Percentiles rank a stretch among this genome's conserved stretches.
Conservation (phyloP, 2,113 vertebrate genomes). For the Strigops habroptila region DNA sequence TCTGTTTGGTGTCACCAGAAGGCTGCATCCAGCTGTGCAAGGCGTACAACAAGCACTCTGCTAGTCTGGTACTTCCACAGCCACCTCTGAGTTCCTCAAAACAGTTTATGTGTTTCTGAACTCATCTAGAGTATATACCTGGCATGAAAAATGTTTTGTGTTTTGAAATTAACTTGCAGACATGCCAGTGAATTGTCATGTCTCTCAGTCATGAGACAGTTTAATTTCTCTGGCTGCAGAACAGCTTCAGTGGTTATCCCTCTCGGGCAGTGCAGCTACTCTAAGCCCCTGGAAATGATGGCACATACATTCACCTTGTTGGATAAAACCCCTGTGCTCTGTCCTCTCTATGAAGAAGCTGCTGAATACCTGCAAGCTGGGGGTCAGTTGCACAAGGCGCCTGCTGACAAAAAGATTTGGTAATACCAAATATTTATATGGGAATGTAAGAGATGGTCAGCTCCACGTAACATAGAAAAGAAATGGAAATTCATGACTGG, state of each 20-base stretch:
- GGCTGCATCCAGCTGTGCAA: background rate
- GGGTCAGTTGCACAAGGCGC: background rate
- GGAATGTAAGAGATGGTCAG: background rate
- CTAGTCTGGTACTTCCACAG: background rate
- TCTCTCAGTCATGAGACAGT: background rate
- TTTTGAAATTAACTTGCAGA: background rate
- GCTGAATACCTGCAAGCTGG: background rate
- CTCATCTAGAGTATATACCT: background rate
- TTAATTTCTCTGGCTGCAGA: background rate
- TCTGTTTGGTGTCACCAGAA: background rate
- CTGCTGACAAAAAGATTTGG: background rate
- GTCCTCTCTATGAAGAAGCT: background rate
- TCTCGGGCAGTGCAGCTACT: background rate
- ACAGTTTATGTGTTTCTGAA: background rate
- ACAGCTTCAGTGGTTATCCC: background rate
- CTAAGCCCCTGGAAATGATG: background rate
- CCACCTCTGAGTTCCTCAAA: background rate
- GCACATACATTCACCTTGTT: background rate
- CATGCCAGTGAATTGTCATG: background rate
- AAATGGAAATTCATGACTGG: background rate
- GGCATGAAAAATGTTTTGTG: background rate
- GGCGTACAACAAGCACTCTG: background rate
- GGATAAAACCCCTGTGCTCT: background rate
- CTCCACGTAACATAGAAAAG: background rate
- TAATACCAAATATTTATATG: background rate